These are phyloP conservation scores for Tringa solitaria DNA, from an alignment of 2,113 vertebrate species.

Conservation along the genomic window DNA sequence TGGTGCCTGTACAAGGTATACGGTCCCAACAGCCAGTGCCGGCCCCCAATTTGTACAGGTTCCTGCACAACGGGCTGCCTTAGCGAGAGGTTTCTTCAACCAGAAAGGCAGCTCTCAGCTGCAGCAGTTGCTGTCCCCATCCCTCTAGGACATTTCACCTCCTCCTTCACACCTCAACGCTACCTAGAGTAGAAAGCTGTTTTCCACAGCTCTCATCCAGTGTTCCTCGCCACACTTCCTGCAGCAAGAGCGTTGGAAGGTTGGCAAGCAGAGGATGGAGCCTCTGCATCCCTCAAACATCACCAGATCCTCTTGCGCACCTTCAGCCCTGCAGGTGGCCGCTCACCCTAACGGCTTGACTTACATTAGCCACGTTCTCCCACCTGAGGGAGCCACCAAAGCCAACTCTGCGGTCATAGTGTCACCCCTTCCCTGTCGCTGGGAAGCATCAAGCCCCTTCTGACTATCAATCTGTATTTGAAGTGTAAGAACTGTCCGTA, in stretches of 20 bases:
- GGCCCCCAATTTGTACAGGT: rapidly evolving
- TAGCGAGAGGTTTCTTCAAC: not conserved
- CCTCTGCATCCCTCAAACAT: not conserved
- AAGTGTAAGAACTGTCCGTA: not conserved
- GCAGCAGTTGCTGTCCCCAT: not conserved
- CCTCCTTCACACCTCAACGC: not conserved
- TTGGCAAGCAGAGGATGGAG: not conserved
- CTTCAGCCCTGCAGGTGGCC: not conserved
- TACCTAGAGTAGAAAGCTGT: not conserved
- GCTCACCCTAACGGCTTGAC: not conserved
- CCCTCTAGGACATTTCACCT: not conserved
- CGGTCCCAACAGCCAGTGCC: not conserved
- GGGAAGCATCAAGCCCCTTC: not conserved
- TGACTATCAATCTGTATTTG: not conserved
- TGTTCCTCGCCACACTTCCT: not conserved
- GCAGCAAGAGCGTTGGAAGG: not conserved
- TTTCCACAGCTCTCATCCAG: not conserved
- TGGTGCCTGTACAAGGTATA: rapidly evolving
- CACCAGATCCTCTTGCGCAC: not conserved
- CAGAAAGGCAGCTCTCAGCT: not conserved
- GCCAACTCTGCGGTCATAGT: not conserved
- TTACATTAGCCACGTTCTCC: not conserved
- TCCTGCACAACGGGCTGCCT: not conserved
- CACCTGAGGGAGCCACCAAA: not conserved
- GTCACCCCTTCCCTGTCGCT: not conserved